phyloP scores from a whole-genome alignment of 2,113 vertebrate genomes.

The Anthoscopus minutus region DNA sequence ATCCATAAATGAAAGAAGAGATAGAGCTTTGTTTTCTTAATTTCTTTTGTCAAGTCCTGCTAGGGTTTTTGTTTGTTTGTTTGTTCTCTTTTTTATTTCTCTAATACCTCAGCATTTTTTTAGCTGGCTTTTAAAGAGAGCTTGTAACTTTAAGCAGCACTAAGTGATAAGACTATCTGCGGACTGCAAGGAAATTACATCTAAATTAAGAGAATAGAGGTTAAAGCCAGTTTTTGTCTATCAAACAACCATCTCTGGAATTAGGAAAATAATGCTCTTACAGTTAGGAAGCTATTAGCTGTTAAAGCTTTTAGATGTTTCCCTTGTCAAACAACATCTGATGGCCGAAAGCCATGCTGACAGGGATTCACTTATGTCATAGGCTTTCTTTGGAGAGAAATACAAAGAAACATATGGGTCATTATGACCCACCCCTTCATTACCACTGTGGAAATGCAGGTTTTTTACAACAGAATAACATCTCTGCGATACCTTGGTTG shows the following conservation, averaged over 20 bases:
- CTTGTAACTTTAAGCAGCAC: background rate
- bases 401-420: constrained; percentile 22
- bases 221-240: constrained; percentile 6
- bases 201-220: background rate
- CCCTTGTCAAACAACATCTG: background rate
- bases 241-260: background rate
- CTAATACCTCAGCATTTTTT: background rate
- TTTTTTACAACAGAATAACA: constrained; percentile 32
- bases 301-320: constrained; percentile 19
- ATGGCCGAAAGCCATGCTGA: background rate
- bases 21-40: background rate
- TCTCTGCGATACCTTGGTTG: constrained; percentile 45
- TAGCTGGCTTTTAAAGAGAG: background rate
- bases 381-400: background rate
- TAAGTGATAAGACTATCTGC: background rate
- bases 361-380: constrained; percentile 17
- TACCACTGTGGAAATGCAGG: background rate
- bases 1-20: background rate
- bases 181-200: background rate
- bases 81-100: background rate
- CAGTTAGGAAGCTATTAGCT: background rate
- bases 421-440: background rate
- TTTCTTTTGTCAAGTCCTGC: background rate
- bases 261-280: constrained; percentile 14
- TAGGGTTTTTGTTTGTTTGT: background rate